A percentile compares a stretch with the other conserved stretches of the same genome.
These are phyloP conservation scores for Australoheros facetus DNA, from an alignment of 2,797 vertebrate species.

Conservation along the genomic window DNA sequence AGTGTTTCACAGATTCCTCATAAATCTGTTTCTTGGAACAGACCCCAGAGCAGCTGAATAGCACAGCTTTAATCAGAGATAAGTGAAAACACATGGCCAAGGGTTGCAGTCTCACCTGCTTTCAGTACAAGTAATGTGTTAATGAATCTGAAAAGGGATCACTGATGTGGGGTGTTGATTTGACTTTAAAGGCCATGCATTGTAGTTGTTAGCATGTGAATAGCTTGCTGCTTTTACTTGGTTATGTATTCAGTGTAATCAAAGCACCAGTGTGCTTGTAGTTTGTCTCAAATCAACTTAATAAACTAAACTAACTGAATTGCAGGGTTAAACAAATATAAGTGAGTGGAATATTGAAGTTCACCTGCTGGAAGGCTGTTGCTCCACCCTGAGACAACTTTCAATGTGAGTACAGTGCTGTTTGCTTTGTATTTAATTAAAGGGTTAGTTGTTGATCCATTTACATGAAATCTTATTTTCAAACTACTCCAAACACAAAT, in stretches of 20 bases:
- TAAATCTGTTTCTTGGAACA: not conserved
- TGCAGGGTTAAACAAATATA: fast-evolving
- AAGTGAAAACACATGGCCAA: slow-evolving; percentile 21
- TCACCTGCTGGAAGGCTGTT: not conserved
- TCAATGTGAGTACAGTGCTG: not conserved
- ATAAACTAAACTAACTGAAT: not conserved
- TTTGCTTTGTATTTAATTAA: not conserved
- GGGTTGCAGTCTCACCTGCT: not conserved
- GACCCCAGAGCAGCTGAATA: not conserved
- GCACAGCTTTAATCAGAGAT: slow-evolving; percentile 20
- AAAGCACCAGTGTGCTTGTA: not conserved
- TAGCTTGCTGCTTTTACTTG: not conserved
- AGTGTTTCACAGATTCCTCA: not conserved
- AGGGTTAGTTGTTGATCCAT: not conserved
- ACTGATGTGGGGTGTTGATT: slow-evolving; percentile 13
- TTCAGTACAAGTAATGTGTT: slow-evolving; percentile 11
- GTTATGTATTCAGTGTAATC: not conserved
- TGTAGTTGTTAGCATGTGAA: slow-evolving; percentile 26
- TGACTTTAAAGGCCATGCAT: not conserved
- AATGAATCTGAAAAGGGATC: slow-evolving; percentile 35
- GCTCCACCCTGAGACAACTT: not conserved
- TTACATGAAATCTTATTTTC: too few relatives aligned
- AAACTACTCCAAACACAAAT: too few relatives aligned
- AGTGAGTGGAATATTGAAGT: not conserved
- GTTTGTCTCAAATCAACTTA: not conserved